These are phyloP conservation scores for Oreochromis aureus DNA, from an alignment of 2,113 vertebrate species.

Conservation along the genomic window DNA sequence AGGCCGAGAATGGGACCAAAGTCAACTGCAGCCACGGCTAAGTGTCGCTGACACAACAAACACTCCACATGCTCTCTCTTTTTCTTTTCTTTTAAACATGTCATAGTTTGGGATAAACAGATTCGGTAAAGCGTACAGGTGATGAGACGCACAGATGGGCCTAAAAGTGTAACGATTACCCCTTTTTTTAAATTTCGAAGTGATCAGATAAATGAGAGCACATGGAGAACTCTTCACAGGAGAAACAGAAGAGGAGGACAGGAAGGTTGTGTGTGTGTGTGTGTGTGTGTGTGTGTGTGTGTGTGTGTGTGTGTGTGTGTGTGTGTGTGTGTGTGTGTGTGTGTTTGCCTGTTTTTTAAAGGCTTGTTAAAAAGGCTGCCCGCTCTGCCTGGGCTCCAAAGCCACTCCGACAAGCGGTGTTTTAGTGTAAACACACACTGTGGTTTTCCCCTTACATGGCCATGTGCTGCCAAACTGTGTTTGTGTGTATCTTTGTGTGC, in stretches of 20 bases:
- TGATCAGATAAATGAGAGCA: background rate
- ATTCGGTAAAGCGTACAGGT: background rate
- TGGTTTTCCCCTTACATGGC: slow-evolving; percentile 76
- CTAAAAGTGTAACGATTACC: background rate
- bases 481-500: slow-evolving; percentile 41
- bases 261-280: background rate
- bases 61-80: background rate
- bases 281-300: slow-evolving; percentile 12
- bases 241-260: background rate
- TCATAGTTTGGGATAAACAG: background rate
- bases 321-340: slow-evolving; percentile 12
- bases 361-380: slow-evolving; percentile 61
- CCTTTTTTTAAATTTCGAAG: background rate
- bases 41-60: slow-evolving; percentile 18
- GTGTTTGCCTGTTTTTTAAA: slow-evolving; percentile 36
- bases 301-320: background rate
- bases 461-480: slow-evolving; percentile 58
- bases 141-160: background rate
- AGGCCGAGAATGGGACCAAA: background rate
- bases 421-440: slow-evolving; percentile 72
- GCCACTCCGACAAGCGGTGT: slow-evolving; percentile 65
- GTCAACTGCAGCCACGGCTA: background rate
- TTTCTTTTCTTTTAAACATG: background rate
- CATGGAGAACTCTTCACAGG: background rate
- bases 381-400: slow-evolving; percentile 56